A percentile compares a stretch with the other conserved stretches of the same genome.
Evolutionary conservation across 2,797 vertebrate genomes (phyloP).

Genomic region (Cetoscarus ocellatus): DNA sequence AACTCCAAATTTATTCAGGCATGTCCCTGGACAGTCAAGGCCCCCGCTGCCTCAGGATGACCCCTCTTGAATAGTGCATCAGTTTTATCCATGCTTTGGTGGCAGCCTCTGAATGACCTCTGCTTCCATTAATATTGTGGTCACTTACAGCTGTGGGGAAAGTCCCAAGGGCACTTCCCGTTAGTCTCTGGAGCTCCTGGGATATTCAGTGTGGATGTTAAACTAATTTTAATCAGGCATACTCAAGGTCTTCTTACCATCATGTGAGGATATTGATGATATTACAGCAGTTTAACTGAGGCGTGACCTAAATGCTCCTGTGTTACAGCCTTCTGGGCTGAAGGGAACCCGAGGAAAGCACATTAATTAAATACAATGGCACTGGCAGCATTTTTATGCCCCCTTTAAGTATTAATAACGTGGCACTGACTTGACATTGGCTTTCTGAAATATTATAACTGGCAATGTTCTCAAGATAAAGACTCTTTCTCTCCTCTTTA

Average conservation of each 20-base stretch:
- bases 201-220: conserved; percentile 25
- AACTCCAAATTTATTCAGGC: conserved; percentile 9
- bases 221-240: conserved; percentile 45
- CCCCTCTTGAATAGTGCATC: conserved; percentile 24
- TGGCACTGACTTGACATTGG: conserved; percentile 2
- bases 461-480: background rate
- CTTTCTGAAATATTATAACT: conserved; percentile 19
- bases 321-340: background rate
- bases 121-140: conserved; percentile 22
- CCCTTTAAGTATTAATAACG: conserved; percentile 32
- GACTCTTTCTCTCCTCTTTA: background rate
- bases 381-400: conserved; percentile 10
- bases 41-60: conserved; percentile 17
- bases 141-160: conserved; percentile 25
- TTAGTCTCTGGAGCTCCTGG: conserved; percentile 22
- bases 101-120: conserved; percentile 21
- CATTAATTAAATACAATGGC: conserved; percentile 29
- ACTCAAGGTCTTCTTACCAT: conserved; percentile 18
- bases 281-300: conserved; percentile 14
- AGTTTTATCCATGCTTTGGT: conserved; percentile 15
- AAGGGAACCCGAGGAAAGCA: conserved; percentile 3
- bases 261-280: conserved; percentile 11
- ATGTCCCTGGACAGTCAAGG: conserved; percentile 21
- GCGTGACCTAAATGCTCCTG: conserved; percentile 1
- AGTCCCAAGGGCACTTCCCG: conserved; percentile 34